Evolutionary conservation across 2,888 invertebrate genomes (phyloP), one percentile per base, ranked within the genome.

Genomic region (Hypolimnas misippus): DNA sequence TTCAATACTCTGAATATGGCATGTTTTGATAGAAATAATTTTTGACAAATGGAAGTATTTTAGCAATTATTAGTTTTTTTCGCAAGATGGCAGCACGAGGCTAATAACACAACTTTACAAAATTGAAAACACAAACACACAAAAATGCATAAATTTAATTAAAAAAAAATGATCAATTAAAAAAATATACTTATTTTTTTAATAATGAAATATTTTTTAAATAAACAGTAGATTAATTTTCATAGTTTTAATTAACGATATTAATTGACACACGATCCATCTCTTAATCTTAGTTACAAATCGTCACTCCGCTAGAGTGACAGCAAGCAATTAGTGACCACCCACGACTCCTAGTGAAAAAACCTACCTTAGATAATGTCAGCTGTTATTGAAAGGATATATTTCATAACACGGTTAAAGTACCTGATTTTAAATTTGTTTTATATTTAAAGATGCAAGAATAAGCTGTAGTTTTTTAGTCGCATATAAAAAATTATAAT

Each of bases 281-380:
- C n/a, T 12, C 14, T 53, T 59, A 38, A 55, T 55, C 63, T 54
- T 4, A 40, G 29, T 38, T 29, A 46, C 74, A 77, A 84, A 83
- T 84, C 83, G 82, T 83, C 83, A 82, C 74, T 74, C 49, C 6
- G 25, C 49, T 73, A 66, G 69, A 72, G 67, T 71, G 76, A 77
- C 78, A 76, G 67, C 71, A 67, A 66, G 79, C 84, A 84, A 84
- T 83, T 85, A 84, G 79, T 71, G 75, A 81, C 84, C 86, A 84
- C 84, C 84, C 84, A 82, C 69, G 70, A 33, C 64, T 49, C 25
- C 59, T 46, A 44, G 51, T 35, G 40, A 59, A 68, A 69, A 69
- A 74, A 73, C 65, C 70, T 14, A 3, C 12, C 3, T n/a, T 14
- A 29, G 54, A 55, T 60, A 60, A 49, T 25, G 46, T 29, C 33